Percentiles rank a stretch among this genome's conserved stretches.
phyloP scores from a whole-genome alignment of 2,888 invertebrate genomes.

The Stenchaetothrips biformis region DNA sequence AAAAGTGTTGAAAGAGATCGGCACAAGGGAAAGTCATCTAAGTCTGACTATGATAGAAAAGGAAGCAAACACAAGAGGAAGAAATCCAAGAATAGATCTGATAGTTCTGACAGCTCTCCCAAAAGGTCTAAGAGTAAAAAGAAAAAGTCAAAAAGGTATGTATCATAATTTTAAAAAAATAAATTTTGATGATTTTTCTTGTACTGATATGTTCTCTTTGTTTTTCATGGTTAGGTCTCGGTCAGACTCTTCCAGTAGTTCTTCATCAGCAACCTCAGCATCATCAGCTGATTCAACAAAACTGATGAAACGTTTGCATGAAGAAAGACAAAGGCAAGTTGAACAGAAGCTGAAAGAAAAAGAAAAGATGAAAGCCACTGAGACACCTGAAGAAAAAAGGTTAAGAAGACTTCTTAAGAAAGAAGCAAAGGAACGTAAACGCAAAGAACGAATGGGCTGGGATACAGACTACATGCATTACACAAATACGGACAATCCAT shows the following conservation, averaged over 20 bases:
- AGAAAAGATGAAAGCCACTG: constrained; percentile 75
- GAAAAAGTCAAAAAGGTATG: constrained; percentile 2
- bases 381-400: constrained; percentile 93
- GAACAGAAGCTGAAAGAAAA: constrained; percentile 65
- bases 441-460: constrained; percentile 94
- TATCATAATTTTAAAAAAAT: not conserved
- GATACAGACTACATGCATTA: constrained; percentile 95
- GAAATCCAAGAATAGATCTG: not conserved
- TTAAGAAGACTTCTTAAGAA: constrained; percentile 81
- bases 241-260: constrained; percentile 34
- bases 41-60: not conserved
- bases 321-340: constrained; percentile 60
- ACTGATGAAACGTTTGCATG: constrained; percentile 66
- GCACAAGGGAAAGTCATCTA: not conserved
- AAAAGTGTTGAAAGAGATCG: not conserved
- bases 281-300: constrained; percentile 55
- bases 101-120: not conserved
- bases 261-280: constrained; percentile 36
- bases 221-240: not conserved
- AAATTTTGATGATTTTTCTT: too few relatives aligned
- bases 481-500: constrained; percentile 97
- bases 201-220: not conserved
- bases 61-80: not conserved
- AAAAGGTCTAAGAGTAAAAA: constrained; percentile 21
- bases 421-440: constrained; percentile 78